Percentiles rank a stretch among this genome's conserved stretches.
phyloP scores from a whole-genome alignment of 1,140 invertebrate genomes.

The Sycobia sp. region DNA sequence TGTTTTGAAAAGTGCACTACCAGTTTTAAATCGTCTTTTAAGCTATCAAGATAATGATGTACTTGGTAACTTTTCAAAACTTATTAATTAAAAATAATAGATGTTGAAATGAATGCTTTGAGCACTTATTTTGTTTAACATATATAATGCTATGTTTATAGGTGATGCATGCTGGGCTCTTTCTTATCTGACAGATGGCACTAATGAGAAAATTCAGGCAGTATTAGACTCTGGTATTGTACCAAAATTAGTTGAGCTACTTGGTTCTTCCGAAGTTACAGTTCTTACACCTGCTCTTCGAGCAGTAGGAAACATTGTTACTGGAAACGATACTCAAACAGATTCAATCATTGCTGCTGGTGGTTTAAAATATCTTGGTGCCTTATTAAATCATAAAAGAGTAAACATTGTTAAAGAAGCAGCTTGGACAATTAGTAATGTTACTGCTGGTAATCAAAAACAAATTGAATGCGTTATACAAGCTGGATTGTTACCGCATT shows the following conservation, averaged over 20 bases:
- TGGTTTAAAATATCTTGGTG: conserved; percentile 73
- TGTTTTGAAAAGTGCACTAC: conserved; percentile 78
- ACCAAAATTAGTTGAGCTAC: conserved; percentile 74
- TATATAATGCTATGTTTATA: conserved; percentile 44
- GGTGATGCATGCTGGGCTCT: conserved; percentile 96
- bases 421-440: conserved; percentile 83
- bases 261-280: conserved; percentile 73
- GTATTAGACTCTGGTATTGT: conserved; percentile 78
- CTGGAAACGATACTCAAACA: conserved; percentile 84
- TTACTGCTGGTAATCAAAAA: conserved; percentile 75
- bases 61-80: conserved; percentile 60
- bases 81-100: neutral
- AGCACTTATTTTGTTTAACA: conserved; percentile 4
- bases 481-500: conserved; percentile 68
- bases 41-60: conserved; percentile 76
- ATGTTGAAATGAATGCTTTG: neutral
- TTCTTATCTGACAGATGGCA: conserved; percentile 93
- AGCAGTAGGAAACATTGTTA: conserved; percentile 86
- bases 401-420: conserved; percentile 80
- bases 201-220: conserved; percentile 90
- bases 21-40: conserved; percentile 80
- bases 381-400: conserved; percentile 76
- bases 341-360: conserved; percentile 85
- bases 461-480: conserved; percentile 82
- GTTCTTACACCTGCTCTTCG: conserved; percentile 90